These are phyloP conservation scores for Sphenopsis melanotis DNA, from an alignment of 2,797 vertebrate species.

Conservation along the genomic window DNA sequence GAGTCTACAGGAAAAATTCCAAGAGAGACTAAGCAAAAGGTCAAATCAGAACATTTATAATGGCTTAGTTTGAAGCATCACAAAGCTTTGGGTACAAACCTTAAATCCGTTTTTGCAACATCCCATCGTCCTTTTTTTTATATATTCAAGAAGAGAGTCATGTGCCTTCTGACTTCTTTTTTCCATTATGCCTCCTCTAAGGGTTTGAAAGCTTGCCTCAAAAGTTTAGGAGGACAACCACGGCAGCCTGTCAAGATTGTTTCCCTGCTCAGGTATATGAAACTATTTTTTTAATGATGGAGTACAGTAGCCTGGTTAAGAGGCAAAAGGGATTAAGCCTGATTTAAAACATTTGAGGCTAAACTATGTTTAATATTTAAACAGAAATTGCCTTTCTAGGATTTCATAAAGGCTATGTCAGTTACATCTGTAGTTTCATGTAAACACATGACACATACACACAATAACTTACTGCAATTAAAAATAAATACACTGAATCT, in stretches of 20 bases:
- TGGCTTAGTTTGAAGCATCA: background rate
- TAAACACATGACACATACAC: background rate
- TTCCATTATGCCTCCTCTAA: background rate
- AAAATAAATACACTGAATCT: background rate
- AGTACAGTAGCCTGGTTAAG: background rate
- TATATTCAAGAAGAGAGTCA: background rate
- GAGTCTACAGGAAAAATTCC: background rate
- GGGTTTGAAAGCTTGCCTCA: background rate
- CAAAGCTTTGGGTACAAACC: background rate
- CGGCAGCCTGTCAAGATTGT: background rate
- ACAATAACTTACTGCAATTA: background rate
- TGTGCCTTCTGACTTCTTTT: background rate
- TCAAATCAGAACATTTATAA: background rate
- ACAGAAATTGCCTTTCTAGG: background rate
- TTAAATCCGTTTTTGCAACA: conserved; percentile 25
- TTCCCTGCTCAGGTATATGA: background rate
- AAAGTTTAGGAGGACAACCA: conserved; percentile 5
- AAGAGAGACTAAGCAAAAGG: background rate
- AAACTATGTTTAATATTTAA: conserved; percentile 7
- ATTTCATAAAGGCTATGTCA: background rate
- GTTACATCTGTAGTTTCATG: background rate
- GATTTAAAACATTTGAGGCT: conserved; percentile 23
- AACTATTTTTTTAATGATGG: conserved; percentile 28
- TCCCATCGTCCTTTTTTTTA: background rate
- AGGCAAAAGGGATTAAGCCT: background rate